These are phyloP conservation scores for Dorcus hopei DNA, from an alignment of 2,888 invertebrate genomes.

Conservation along the genomic window DNA sequence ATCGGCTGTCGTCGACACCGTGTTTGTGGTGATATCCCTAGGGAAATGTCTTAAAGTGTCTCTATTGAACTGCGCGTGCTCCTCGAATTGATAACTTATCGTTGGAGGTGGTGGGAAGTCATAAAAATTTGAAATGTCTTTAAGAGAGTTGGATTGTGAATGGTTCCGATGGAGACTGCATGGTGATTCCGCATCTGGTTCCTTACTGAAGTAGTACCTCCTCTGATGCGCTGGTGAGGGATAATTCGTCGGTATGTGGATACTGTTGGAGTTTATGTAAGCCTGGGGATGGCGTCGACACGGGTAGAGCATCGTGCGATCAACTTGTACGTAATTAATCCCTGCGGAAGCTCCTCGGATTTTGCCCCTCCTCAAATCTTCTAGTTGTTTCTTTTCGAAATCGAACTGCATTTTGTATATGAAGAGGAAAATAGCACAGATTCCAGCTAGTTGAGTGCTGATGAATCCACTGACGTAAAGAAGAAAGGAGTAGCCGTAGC, in stretches of 20 bases:
- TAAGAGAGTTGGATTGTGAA: constrained; percentile 55
- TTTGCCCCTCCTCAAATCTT: constrained; percentile 53
- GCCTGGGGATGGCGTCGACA: constrained; percentile 51
- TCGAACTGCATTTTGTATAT: constrained; percentile 70
- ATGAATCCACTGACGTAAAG: constrained; percentile 82
- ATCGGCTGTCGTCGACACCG: constrained; percentile 64
- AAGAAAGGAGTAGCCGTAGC: constrained; percentile 85
- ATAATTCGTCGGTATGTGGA: constrained; percentile 35
- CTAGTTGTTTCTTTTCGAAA: constrained; percentile 54
- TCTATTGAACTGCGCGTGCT: constrained; percentile 42
- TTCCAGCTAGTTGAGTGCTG: constrained; percentile 80
- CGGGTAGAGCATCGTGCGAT: constrained; percentile 43
- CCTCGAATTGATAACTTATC: constrained; percentile 59
- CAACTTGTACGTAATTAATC: constrained; percentile 39
- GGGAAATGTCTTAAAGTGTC: constrained; percentile 41
- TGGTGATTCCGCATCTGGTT: constrained; percentile 50
- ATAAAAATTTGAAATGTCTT: constrained; percentile 58
- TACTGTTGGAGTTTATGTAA: constrained; percentile 48
- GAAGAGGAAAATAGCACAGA: constrained; percentile 83
- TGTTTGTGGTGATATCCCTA: constrained; percentile 67
- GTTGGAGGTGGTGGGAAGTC: constrained; percentile 67
- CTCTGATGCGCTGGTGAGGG: constrained; percentile 56
- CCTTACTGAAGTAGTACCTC: constrained; percentile 64
- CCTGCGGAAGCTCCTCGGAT: constrained; percentile 46
- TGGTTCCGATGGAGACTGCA: constrained; percentile 54